Conservation (phyloP, 2,888 invertebrate genomes). For the Cephonodes hylas region DNA sequence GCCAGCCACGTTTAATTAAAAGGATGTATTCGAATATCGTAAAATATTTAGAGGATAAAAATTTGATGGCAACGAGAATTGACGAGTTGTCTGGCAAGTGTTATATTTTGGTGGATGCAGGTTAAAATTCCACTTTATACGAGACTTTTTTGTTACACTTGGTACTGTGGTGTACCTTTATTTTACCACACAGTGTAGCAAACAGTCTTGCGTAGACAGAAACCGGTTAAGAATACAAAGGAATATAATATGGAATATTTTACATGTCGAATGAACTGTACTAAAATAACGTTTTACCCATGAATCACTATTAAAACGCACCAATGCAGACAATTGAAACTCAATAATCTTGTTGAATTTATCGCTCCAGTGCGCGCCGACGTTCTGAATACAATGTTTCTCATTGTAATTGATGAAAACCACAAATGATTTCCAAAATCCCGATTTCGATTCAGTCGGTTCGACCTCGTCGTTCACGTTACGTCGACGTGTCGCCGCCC, state of each 20-base stretch:
- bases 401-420: conserved; percentile 4
- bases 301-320: neutral
- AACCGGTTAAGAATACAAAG: too few species aligned
- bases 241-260: too few species aligned
- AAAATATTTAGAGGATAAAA: neutral
- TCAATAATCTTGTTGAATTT: neutral
- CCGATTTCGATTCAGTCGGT: neutral
- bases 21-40: neutral
- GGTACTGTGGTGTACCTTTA: too few species aligned
- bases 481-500: neutral
- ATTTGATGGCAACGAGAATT: neutral
- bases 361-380: neutral
- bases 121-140: neutral
- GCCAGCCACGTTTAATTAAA: neutral
- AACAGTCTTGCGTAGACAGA: too few species aligned
- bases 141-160: too few species aligned
- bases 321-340: neutral
- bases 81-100: too few species aligned
- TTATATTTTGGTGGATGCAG: too few species aligned
- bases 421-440: conserved; percentile 3
- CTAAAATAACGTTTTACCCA: neutral
- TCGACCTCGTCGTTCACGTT: neutral
- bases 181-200: too few species aligned
- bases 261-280: too few species aligned
- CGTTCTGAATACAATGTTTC: neutral